Conservation (phyloP, 2,797 vertebrate genomes). For the Mionectes olivaceus region DNA sequence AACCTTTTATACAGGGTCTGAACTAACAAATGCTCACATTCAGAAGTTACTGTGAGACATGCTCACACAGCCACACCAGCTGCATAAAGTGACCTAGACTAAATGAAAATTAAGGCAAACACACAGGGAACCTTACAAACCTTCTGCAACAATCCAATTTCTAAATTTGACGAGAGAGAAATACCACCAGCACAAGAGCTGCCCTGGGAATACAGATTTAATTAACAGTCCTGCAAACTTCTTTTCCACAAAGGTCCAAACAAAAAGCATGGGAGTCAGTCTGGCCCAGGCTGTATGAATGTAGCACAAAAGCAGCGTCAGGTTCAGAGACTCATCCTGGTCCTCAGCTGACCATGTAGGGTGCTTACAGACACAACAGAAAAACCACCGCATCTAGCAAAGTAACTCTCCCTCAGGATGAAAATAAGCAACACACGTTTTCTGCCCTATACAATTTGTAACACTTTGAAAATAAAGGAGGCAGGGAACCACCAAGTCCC, state of each 20-base stretch:
- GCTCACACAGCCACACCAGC: neutral
- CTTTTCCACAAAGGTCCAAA: neutral
- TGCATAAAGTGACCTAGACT: neutral
- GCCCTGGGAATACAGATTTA: neutral
- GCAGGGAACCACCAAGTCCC: neutral
- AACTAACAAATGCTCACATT: neutral
- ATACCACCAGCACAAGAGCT: neutral
- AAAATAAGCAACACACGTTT: neutral
- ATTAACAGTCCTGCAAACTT: neutral
- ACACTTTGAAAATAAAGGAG: neutral
- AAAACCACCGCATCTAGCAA: neutral
- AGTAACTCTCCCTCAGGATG: neutral
- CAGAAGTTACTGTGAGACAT: neutral
- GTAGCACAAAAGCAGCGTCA: neutral
- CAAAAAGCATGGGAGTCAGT: neutral
- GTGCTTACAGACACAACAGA: neutral
- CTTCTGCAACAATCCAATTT: neutral
- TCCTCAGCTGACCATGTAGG: neutral
- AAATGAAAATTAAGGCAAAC: neutral
- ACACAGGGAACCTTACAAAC: neutral
- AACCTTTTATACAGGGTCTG: neutral
- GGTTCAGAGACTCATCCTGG: neutral
- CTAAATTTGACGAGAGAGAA: neutral
- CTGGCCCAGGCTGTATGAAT: neutral
- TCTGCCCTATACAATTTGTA: neutral